These are phyloP conservation scores for Lophotis ruficrista DNA, from an alignment of 2,113 vertebrate genomes.

Conservation along the genomic window DNA sequence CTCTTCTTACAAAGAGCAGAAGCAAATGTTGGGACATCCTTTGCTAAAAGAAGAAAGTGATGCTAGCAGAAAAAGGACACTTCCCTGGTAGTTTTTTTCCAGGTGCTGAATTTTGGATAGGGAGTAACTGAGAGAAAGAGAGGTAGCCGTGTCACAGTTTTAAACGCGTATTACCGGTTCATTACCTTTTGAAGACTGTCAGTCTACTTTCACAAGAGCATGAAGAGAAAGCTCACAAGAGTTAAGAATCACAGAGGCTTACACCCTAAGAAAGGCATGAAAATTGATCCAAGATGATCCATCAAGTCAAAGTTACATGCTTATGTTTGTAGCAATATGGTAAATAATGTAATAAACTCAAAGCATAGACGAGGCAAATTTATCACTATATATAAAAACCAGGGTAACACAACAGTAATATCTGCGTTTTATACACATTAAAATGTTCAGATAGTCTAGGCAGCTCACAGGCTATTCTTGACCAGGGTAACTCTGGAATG, in stretches of 20 bases:
- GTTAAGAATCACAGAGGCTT: neutral
- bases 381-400: neutral
- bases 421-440: neutral
- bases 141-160: neutral
- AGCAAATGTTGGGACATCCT: neutral
- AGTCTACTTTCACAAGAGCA: neutral
- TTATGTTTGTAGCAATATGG: neutral
- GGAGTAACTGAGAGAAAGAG: fast-evolving
- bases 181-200: neutral
- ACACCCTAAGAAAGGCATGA: neutral
- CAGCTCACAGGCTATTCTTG: neutral
- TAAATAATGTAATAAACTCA: neutral
- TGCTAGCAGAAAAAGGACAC: neutral
- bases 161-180: neutral
- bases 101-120: neutral
- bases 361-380: neutral
- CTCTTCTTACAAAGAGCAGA: neutral
- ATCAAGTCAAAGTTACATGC: neutral
- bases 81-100: neutral
- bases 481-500: neutral
- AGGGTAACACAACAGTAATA: neutral
- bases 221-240: neutral
- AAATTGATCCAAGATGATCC: neutral
- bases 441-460: neutral
- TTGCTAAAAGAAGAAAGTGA: neutral